Evolutionary conservation across 92 coral and sea anemone species (phyloP).

Genomic region (Isaurus tuberculatus): DNA sequence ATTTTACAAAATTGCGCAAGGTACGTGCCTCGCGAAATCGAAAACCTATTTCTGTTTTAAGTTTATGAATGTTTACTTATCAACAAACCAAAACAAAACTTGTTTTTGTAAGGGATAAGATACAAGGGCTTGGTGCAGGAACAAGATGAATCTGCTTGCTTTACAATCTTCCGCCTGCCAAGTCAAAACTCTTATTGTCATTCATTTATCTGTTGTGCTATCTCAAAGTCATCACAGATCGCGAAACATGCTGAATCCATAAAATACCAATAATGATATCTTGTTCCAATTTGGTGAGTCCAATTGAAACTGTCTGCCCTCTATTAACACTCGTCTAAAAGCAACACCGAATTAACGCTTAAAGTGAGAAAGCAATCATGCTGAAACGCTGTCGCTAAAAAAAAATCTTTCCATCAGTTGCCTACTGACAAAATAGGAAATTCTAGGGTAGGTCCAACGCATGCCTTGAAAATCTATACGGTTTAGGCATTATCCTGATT

Average conservation of each 20-base stretch:
- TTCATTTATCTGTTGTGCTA: slow-evolving; percentile 22
- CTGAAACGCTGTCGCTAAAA: slow-evolving; percentile 33
- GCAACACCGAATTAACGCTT: slow-evolving; percentile 2
- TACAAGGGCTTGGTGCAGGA: slow-evolving; percentile 14
- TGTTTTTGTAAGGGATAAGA: slow-evolving; percentile 42
- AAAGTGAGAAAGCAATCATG: slow-evolving; percentile 2
- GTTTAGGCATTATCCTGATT: background rate
- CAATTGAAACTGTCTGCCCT: slow-evolving; percentile 38
- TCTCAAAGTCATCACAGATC: slow-evolving; percentile 40
- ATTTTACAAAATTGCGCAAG: background rate
- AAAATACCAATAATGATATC: slow-evolving; percentile 42
- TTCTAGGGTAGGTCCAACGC: background rate
- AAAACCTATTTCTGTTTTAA: slow-evolving; percentile 8
- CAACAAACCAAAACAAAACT: slow-evolving; percentile 27
- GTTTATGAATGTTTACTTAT: slow-evolving; percentile 39
- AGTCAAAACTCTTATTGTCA: slow-evolving; percentile 22
- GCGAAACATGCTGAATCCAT: slow-evolving; percentile 45
- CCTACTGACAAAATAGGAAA: slow-evolving; percentile 13
- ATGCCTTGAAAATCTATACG: background rate
- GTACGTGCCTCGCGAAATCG: background rate
- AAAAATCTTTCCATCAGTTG: slow-evolving; percentile 3
- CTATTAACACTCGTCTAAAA: slow-evolving; percentile 34
- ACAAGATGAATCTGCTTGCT: slow-evolving; percentile 25
- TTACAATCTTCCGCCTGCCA: slow-evolving; percentile 34
- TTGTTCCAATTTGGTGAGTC: slow-evolving; percentile 25